Conservation (phyloP, 2,797 vertebrate species). For the Cryptoprocta ferox region DNA sequence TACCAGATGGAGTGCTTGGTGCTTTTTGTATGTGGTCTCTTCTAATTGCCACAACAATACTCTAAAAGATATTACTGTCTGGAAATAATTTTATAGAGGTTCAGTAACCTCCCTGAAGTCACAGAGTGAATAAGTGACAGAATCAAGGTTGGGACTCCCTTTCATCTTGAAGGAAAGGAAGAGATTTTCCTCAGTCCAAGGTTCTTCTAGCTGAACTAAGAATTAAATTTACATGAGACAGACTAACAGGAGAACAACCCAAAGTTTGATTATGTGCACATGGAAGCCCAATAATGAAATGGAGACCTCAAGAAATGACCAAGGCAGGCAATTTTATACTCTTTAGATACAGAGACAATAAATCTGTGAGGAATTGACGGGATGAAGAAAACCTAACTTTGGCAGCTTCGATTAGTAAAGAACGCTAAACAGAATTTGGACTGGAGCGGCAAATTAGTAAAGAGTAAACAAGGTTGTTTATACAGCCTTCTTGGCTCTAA, state of each 20-base stretch:
- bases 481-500: neutral
- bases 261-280: neutral
- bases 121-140: neutral
- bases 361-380: neutral
- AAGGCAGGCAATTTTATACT: neutral
- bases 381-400: neutral
- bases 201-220: neutral
- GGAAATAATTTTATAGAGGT: constrained; percentile 20
- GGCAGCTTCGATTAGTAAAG: neutral
- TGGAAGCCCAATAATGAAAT: neutral
- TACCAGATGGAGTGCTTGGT: neutral
- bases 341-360: neutral
- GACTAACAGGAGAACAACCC: neutral
- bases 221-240: neutral
- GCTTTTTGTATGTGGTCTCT: neutral
- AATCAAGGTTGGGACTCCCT: neutral
- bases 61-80: neutral
- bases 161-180: neutral
- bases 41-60: neutral
- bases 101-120: neutral
- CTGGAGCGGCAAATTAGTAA: neutral
- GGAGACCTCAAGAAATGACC: neutral
- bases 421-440: neutral
- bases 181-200: neutral
- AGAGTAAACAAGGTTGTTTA: neutral